Base-by-base conservation (phyloP, 23 tunicate species). In the Corella eumyota region DNA sequence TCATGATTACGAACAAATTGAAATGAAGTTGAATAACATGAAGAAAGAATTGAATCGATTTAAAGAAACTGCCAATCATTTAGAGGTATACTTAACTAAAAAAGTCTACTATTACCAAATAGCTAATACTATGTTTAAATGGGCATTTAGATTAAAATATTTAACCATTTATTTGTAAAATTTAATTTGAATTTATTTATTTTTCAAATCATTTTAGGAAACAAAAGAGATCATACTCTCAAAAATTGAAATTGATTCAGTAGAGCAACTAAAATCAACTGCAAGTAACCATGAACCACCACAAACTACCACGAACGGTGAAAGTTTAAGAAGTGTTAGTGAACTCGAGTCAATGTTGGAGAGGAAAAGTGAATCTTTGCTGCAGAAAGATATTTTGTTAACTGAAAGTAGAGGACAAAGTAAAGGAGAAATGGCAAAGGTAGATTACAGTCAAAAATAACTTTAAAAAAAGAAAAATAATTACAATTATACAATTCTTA, bases 1-100 rank as follows among this genome's bases (percentile, higher is more conserved):
- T 25, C 81, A 73, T 46, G 95, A 86, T 66, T 86, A 86, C 36
- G 86, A 86, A 29, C 95, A 86, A 60, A 32, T 72, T 35, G 80
- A 86, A 61, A 35, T 78, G 71, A 71, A 72, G 60, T 30, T 77
- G 47, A 3, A 30, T 17, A 36, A 80, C 5, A 61, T 77, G n/a
- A 75, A 71, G 31, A 56, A 70, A 38, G 80, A 86, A 47, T 35
- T 72, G 20, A 34, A 17, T 1, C 24, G 74, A 25, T 60, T 86
- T 25, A 65, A 77, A 38, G 86, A 77, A 32, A 38, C 67, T 30
- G 36, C 63, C 23, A 66, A 60, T 22, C 73, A 86, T 40, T 29
- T 86, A 20, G 80, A 86, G 62, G 95, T 86, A 30, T 11, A 27
- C n/a, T n/a, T n/a, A n/a, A n/a, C n/a, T n/a, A n/a, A n/a, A n/a